Evolutionary conservation across 2,888 invertebrate species (phyloP).

Genomic region (Tachina lurida): DNA sequence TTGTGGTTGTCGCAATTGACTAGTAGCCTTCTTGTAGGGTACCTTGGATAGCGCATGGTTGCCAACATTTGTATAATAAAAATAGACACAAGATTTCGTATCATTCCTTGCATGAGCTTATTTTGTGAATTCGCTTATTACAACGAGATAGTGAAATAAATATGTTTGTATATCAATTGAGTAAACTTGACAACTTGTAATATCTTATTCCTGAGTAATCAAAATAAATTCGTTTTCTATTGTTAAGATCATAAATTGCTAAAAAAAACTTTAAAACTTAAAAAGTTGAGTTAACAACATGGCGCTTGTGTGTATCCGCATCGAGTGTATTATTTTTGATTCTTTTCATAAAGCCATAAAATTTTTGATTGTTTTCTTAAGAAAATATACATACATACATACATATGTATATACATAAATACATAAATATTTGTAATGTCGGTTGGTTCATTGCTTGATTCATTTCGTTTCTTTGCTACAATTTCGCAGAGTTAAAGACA

Average conservation of each 20-base stretch:
- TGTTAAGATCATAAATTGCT: neutral
- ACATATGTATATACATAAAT: neutral
- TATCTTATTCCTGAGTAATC: neutral
- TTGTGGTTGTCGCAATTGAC: too few relatives aligned
- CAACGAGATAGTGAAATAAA: neutral
- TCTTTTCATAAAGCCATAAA: slow-evolving; percentile 36
- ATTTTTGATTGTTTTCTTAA: slow-evolving; percentile 34
- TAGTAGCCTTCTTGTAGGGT: too few relatives aligned
- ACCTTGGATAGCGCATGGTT: too few relatives aligned
- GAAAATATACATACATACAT: neutral
- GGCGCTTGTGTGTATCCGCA: neutral
- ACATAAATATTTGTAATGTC: slow-evolving; percentile 8
- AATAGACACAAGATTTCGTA: too few relatives aligned
- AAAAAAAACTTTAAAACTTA: neutral
- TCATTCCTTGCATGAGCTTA: too few relatives aligned
- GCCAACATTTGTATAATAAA: too few relatives aligned
- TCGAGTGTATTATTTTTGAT: neutral
- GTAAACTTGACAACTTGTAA: neutral
- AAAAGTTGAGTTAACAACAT: slow-evolving; percentile 1
- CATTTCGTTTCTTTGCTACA: slow-evolving; percentile 40
- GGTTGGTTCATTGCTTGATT: slow-evolving; percentile 20
- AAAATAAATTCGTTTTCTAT: neutral
- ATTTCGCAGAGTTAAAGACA: slow-evolving; percentile 23
- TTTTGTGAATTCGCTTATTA: too few relatives aligned
- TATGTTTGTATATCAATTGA: neutral